Percentiles rank a stretch among this genome's conserved stretches.
These are phyloP conservation scores for Kryphioiulus occultus DNA, from an alignment of 2,888 invertebrate species.

Conservation along the genomic window DNA sequence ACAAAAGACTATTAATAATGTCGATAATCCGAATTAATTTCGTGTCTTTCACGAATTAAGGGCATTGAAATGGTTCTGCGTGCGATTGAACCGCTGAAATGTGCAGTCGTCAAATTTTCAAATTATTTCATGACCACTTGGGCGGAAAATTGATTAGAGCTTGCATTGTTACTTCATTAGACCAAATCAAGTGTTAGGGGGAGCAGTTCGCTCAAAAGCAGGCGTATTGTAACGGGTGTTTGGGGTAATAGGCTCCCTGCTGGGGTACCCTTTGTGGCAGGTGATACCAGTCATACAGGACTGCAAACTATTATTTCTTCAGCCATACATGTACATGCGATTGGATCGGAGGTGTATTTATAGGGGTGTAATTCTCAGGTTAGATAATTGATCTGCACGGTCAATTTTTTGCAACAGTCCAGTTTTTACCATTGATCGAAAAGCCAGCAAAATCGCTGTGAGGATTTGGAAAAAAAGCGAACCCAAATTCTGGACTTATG, in stretches of 20 bases:
- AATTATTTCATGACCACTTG: not conserved
- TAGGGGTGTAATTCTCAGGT: not conserved
- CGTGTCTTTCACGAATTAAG: not conserved
- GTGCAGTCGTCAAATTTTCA: not conserved
- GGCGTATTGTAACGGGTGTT: not conserved
- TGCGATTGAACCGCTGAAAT: not conserved
- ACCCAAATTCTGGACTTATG: no score
- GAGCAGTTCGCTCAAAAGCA: not conserved
- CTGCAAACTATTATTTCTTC: slow-evolving; percentile 14
- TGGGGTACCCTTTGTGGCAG: slow-evolving; percentile 20
- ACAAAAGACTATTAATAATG: not conserved
- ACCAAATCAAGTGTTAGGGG: slow-evolving; percentile 20
- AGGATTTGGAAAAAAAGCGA: not conserved
- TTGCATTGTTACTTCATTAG: slow-evolving; percentile 35
- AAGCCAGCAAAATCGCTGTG: not conserved
- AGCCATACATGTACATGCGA: not conserved
- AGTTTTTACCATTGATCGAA: not conserved
- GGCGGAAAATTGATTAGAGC: slow-evolving; percentile 20
- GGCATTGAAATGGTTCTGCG: not conserved
- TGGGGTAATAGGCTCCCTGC: slow-evolving; percentile 30
- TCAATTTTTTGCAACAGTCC: not conserved
- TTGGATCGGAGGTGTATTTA: slow-evolving; percentile 3
- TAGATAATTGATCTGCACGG: slow-evolving; percentile 11
- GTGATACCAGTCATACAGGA: slow-evolving; percentile 7
- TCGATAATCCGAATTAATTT: not conserved